Evolutionary conservation across 1,140 invertebrate species (phyloP).

Genomic region (Drosophila triauraria): DNA sequence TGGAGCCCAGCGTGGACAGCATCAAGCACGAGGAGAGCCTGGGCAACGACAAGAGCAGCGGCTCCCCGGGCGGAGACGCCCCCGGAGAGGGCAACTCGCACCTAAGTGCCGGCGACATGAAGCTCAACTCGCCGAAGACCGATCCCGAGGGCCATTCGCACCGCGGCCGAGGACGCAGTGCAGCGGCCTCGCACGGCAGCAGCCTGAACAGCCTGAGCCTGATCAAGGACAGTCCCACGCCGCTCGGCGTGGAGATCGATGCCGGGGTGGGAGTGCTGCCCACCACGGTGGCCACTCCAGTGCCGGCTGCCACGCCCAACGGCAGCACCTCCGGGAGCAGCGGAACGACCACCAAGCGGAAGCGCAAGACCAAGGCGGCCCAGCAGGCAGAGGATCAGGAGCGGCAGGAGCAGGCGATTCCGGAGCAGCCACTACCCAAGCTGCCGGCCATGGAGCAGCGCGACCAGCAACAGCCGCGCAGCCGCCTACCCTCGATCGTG

Average conservation of each 20-base stretch:
- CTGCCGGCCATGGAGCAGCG: conserved; percentile 69
- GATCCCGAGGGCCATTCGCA: conserved; percentile 73
- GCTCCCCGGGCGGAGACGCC: conserved; percentile 93
- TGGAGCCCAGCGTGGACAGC: conserved; percentile 91
- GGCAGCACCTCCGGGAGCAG: conserved; percentile 10
- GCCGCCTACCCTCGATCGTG: conserved; percentile 72
- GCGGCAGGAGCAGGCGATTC: conserved; percentile 28
- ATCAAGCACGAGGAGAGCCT: conserved; percentile 92
- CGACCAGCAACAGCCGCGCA: conserved; percentile 62
- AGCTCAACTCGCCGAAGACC: conserved; percentile 70
- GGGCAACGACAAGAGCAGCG: conserved; percentile 93
- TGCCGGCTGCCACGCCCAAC: conserved; percentile 52
- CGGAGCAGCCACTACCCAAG: conserved; percentile 77
- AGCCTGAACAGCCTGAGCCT: conserved; percentile 60
- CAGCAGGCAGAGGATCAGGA: conserved; percentile 66
- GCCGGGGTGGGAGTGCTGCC: conserved; percentile 49
- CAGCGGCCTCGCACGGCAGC: conserved; percentile 53
- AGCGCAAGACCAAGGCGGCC: conserved; percentile 73
- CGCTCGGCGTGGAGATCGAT: conserved; percentile 66
- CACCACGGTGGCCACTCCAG: conserved; percentile 66
- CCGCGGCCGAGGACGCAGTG: conserved; percentile 59
- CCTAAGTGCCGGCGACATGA: conserved; percentile 59
- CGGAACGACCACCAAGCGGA: conserved; percentile 60
- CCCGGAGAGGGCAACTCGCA: conserved; percentile 78
- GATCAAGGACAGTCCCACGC: conserved; percentile 74